Evolutionary conservation across 2,888 invertebrate genomes (phyloP), one percentile per base, ranked within the genome.

Genomic region (Nomada fucata): DNA sequence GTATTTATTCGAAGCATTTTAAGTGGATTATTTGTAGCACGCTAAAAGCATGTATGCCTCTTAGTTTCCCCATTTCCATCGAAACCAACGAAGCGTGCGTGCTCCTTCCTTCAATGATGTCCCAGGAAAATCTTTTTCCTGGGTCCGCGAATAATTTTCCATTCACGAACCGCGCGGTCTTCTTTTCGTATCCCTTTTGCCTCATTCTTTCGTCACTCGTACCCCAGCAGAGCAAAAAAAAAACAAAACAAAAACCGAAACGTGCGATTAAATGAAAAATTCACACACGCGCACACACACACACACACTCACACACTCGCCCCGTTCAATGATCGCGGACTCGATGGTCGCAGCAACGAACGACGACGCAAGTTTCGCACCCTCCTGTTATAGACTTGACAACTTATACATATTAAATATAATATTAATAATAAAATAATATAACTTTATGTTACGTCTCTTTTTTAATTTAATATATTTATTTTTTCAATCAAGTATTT

Each of bases 391-490:
- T 92, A 92, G 92, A 92, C 92, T 92, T 92, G 92, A 92, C 89
- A 88, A 82, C 79, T 75, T 82, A 84, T 84, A 84, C 63, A 85
- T 81, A 83, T 78, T 82, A 75, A 50, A 90, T 88, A 86, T 89
- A 90, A 90, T 90, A 90, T 90, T 90, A 88, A 88, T 89, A 88
- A 89, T 89, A 86, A 70, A 91, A 91, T 90, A 91, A 91, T 92
- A 91, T 91, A 90, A 89, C 88, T 89, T 92, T 23, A 92, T 88
- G 90, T 92, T 93, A 92, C 87, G 91, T 91, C 90, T 92, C 90
- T 57, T 90, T 92, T 92, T 92, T 93, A 92, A 93, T 93, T 93
- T 93, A 93, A 93, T 92, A 93, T 93, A 93, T 93, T 93, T 93
- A 93, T 93, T 93, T 93, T 93, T 93, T 91, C 92, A 93, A 93